Conservation (phyloP, 2,888 invertebrate genomes). For the Zaprionus lineosus region DNA sequence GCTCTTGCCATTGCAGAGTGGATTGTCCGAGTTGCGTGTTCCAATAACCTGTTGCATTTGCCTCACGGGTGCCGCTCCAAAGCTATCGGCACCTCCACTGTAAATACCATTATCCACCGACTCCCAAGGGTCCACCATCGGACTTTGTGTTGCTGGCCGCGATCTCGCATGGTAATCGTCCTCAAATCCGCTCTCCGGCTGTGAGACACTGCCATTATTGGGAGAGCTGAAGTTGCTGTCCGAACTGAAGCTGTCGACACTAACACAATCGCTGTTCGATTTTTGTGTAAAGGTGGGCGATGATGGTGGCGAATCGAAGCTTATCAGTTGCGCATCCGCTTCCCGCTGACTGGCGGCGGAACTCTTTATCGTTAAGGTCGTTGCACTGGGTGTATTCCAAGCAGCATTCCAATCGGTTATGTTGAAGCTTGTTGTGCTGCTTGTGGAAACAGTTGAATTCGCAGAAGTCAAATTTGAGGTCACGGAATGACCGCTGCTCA, state of each 20-base stretch:
- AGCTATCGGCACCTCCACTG: slow-evolving; percentile 46
- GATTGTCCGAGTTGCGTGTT: slow-evolving; percentile 83
- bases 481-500: slow-evolving; percentile 69
- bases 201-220: slow-evolving; percentile 86
- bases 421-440: slow-evolving; percentile 11
- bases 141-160: slow-evolving; percentile 83
- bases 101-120: slow-evolving; percentile 69
- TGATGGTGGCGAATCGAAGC: slow-evolving; percentile 88
- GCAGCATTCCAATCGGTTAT: slow-evolving; percentile 74
- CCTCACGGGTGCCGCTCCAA: slow-evolving; percentile 82
- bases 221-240: slow-evolving; percentile 86
- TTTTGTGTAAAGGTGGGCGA: slow-evolving; percentile 90
- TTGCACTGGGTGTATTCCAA: slow-evolving; percentile 64
- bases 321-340: slow-evolving; percentile 85
- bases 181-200: slow-evolving; percentile 91
- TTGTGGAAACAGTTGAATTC: slow-evolving; percentile 7
- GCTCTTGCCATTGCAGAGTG: slow-evolving; percentile 84
- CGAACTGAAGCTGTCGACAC: slow-evolving; percentile 90
- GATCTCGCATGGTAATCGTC: slow-evolving; percentile 86
- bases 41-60: slow-evolving; percentile 63
- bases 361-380: slow-evolving; percentile 17
- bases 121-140: slow-evolving; percentile 82
- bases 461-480: slow-evolving; percentile 18
- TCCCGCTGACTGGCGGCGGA: slow-evolving; percentile 35
- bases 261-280: slow-evolving; percentile 89